Evolutionary conservation across 2,888 invertebrate genomes (phyloP).

Genomic region (Diplazon laetatorius): DNA sequence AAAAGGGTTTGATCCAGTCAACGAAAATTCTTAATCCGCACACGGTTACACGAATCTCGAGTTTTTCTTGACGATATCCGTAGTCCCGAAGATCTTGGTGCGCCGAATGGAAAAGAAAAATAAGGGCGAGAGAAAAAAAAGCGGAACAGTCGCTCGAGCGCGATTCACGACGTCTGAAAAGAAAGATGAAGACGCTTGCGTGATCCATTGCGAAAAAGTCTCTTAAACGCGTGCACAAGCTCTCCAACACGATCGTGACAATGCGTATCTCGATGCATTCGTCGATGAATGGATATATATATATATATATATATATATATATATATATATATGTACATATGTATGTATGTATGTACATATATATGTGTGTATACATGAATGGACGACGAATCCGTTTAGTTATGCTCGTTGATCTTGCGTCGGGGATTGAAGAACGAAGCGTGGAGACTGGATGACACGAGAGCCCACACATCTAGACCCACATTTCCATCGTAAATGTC

Average conservation of each 20-base stretch:
- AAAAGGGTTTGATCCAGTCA: neutral
- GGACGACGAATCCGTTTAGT: slow-evolving; percentile 53
- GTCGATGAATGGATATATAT: neutral
- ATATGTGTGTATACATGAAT: too few relatives aligned
- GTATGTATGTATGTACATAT: too few relatives aligned
- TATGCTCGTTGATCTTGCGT: slow-evolving; percentile 51
- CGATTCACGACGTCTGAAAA: slow-evolving; percentile 13
- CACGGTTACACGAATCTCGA: neutral
- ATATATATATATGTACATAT: neutral
- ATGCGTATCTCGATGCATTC: slow-evolving; percentile 27
- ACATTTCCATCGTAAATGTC: slow-evolving; percentile 39
- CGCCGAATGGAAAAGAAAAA: slow-evolving; percentile 8
- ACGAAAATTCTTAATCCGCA: neutral
- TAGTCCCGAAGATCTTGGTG: slow-evolving; percentile 16
- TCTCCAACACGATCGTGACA: slow-evolving; percentile 29
- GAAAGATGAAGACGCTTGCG: slow-evolving; percentile 39
- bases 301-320: too few relatives aligned
- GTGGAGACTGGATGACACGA: neutral
- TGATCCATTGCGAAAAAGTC: slow-evolving; percentile 24
- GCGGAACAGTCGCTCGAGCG: slow-evolving; percentile 44
- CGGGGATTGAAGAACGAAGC: slow-evolving; percentile 21
- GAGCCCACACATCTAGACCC: slow-evolving; percentile 32
- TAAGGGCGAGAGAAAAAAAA: slow-evolving; percentile 11
- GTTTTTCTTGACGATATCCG: neutral
- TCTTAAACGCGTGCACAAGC: neutral